These are phyloP conservation scores for Notocelia uddmanniana DNA, from an alignment of 2,888 invertebrate species.

Conservation along the genomic window DNA sequence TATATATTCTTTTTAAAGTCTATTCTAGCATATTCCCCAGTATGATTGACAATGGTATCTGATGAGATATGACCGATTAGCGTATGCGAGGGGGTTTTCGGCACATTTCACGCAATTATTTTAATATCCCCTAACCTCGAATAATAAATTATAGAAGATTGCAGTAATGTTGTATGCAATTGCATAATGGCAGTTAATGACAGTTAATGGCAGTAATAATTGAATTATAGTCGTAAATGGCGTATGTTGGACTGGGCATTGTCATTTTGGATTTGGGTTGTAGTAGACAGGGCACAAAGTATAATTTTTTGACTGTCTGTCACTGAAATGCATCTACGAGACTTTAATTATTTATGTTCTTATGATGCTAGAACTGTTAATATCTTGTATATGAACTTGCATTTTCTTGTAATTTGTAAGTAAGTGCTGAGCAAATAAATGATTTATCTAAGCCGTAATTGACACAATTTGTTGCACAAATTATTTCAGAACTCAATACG, in stretches of 20 bases:
- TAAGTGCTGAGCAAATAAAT: too few species aligned
- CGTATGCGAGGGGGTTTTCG: conserved; percentile 20
- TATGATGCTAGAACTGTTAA: too few species aligned
- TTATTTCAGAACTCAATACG: too few species aligned
- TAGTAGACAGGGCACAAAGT: background rate
- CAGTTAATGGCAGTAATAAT: conserved; percentile 20
- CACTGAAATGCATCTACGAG: too few species aligned
- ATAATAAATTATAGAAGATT: conserved; percentile 36
- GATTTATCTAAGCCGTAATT: too few species aligned
- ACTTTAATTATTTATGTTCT: too few species aligned
- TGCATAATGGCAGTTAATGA: conserved; percentile 30
- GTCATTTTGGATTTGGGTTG: conserved; percentile 1
- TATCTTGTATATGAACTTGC: too few species aligned
- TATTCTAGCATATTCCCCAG: background rate
- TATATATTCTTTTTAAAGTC: background rate
- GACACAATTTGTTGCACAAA: too few species aligned
- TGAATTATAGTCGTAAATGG: conserved; percentile 28
- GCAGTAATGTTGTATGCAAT: conserved; percentile 26
- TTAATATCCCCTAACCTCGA: conserved; percentile 31
- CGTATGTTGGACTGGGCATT: conserved; percentile 15
- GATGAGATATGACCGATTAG: conserved; percentile 31
- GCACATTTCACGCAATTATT: conserved; percentile 42
- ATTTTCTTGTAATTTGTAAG: too few species aligned
- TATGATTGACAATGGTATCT: conserved; percentile 25
- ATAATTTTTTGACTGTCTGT: too few species aligned